phyloP scores from a whole-genome alignment of 1,140 invertebrate species.

The Alviniconcha marisindica region DNA sequence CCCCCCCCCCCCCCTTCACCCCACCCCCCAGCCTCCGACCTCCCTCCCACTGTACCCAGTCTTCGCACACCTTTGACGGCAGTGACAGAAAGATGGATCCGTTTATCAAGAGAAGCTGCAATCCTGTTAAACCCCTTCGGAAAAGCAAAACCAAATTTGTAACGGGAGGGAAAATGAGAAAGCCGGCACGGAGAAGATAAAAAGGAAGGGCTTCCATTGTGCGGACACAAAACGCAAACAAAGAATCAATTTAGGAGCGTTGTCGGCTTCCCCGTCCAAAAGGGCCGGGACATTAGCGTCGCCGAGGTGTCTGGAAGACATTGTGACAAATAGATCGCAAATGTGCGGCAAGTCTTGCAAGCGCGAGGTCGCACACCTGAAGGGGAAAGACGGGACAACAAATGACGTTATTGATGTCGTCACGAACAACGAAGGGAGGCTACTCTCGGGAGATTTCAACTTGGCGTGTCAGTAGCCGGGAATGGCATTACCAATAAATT shows the following conservation, averaged over 20 bases:
- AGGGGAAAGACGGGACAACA: not conserved
- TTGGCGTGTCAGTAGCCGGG: slow-evolving; percentile 10
- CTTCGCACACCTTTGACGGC: slow-evolving; percentile 11
- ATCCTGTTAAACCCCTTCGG: not conserved
- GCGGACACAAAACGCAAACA: not conserved
- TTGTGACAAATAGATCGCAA: not conserved
- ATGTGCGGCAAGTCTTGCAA: not conserved
- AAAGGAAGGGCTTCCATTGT: not conserved
- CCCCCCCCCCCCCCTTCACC: not conserved
- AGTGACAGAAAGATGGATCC: not conserved
- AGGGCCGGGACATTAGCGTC: not conserved
- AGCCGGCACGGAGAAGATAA: not conserved
- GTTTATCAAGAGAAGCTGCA: not conserved
- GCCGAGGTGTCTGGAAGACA: not conserved
- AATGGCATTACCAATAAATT: slow-evolving; percentile 7
- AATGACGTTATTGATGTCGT: slow-evolving; percentile 17
- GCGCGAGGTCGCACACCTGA: slow-evolving; percentile 4
- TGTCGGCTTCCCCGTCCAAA: not conserved
- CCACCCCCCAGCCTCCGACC: not conserved
- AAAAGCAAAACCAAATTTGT: not conserved
- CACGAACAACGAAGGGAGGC: slow-evolving; percentile 12
- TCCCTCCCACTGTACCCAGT: not conserved
- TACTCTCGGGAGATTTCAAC: slow-evolving; percentile 26
- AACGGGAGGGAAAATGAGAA: not conserved
- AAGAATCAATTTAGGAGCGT: not conserved